Conservation (phyloP, 2,113 vertebrate genomes). For the Tricholaema leucomelas region DNA sequence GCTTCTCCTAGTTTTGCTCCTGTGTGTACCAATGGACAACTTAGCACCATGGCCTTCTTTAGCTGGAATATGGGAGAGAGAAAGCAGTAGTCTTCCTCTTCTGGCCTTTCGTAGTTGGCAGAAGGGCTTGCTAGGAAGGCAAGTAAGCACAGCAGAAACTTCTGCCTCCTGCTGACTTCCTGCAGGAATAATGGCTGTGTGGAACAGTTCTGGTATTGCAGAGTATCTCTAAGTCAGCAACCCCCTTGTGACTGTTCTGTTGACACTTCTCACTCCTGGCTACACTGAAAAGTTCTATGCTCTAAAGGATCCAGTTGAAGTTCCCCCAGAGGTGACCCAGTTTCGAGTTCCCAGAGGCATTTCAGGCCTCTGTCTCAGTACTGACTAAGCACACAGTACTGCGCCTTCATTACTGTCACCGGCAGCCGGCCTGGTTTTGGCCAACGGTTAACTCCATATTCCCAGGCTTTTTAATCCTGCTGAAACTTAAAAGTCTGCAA, state of each 20-base stretch:
- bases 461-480: background rate
- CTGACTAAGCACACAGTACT: background rate
- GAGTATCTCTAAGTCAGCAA: background rate
- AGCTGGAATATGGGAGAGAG: background rate
- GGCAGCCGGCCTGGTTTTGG: background rate
- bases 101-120: background rate
- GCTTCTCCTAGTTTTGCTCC: background rate
- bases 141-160: accelerated
- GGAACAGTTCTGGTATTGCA: too few relatives aligned
- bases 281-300: background rate
- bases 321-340: background rate
- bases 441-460: background rate
- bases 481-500: background rate
- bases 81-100: background rate
- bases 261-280: background rate
- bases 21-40: background rate
- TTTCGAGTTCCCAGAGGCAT: background rate
- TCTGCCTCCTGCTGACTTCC: background rate
- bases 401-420: accelerated
- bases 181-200: background rate
- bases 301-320: background rate
- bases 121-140: background rate
- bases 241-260: accelerated
- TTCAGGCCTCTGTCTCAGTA: background rate
- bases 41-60: background rate